Percentiles rank a stretch among this genome's conserved stretches.
These are phyloP conservation scores for Machimus atricapillus DNA, from an alignment of 2,888 invertebrate species.

Conservation along the genomic window DNA sequence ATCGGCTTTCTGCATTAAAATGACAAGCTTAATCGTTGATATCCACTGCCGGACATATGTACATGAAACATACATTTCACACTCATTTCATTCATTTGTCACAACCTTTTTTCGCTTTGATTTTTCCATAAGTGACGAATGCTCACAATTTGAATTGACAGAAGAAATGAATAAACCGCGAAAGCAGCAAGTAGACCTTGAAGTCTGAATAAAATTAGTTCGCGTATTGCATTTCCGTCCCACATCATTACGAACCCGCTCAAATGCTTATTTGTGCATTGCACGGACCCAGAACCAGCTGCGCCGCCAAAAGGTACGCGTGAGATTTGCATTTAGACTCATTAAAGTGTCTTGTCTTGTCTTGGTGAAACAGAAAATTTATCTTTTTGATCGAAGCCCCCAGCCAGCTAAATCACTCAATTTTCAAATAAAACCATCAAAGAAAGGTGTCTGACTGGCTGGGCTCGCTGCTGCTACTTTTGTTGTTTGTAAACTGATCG, in stretches of 20 bases:
- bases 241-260: slow-evolving; percentile 14
- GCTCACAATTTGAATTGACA: slow-evolving; percentile 1
- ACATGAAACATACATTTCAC: neutral
- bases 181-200: slow-evolving; percentile 20
- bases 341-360: neutral
- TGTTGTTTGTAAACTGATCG: neutral
- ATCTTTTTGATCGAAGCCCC: neutral
- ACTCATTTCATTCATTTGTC: neutral
- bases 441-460: neutral
- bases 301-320: neutral
- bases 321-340: neutral
- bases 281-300: neutral
- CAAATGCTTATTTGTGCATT: slow-evolving; percentile 20
- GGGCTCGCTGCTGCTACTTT: neutral
- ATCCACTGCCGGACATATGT: neutral
- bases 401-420: neutral
- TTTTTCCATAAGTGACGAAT: neutral
- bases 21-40: neutral
- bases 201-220: slow-evolving; percentile 33
- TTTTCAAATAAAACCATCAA: neutral
- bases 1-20: neutral
- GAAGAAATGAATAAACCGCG: slow-evolving; percentile 24
- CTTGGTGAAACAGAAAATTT: neutral
- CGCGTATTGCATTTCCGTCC: slow-evolving; percentile 32
- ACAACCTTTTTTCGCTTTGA: neutral